Percentiles rank a stretch among this genome's conserved stretches.
Conservation (phyloP, 2,113 vertebrate species). For the Condylura cristata region DNA sequence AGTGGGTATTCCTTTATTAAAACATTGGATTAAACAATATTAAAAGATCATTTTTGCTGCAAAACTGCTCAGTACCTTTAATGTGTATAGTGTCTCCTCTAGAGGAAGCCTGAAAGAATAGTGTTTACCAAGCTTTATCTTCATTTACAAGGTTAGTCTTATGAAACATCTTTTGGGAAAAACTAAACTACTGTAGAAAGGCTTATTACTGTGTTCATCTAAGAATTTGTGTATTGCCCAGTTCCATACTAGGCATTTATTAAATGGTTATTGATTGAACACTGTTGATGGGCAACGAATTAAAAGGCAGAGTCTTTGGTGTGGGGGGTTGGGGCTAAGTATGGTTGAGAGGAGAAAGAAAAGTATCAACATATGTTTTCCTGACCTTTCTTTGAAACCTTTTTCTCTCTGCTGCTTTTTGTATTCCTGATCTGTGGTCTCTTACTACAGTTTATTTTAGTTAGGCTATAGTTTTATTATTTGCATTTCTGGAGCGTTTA, state of each 20-base stretch:
- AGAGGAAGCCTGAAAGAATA: neutral
- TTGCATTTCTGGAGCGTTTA: neutral
- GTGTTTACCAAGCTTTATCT: neutral
- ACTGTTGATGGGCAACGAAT: neutral
- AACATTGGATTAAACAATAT: slow-evolving; percentile 13
- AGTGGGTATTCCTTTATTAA: neutral
- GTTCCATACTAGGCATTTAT: neutral
- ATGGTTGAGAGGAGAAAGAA: neutral
- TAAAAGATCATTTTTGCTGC: neutral
- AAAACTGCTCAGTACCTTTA: neutral
- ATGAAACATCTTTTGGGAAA: neutral
- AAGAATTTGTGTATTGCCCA: neutral
- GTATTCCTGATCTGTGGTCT: neutral
- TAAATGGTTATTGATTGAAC: slow-evolving; percentile 25
- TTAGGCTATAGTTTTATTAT: neutral
- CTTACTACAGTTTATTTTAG: neutral
- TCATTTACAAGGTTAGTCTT: neutral
- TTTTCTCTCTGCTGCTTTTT: neutral
- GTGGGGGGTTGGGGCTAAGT: neutral
- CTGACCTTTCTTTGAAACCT: neutral
- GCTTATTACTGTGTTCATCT: neutral
- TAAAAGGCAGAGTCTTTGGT: neutral
- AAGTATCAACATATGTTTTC: slow-evolving; percentile 23
- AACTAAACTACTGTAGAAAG: neutral
- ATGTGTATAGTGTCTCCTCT: neutral